Conservation (phyloP, 2,113 vertebrate genomes). For the Paramisgurnus dabryanus region DNA sequence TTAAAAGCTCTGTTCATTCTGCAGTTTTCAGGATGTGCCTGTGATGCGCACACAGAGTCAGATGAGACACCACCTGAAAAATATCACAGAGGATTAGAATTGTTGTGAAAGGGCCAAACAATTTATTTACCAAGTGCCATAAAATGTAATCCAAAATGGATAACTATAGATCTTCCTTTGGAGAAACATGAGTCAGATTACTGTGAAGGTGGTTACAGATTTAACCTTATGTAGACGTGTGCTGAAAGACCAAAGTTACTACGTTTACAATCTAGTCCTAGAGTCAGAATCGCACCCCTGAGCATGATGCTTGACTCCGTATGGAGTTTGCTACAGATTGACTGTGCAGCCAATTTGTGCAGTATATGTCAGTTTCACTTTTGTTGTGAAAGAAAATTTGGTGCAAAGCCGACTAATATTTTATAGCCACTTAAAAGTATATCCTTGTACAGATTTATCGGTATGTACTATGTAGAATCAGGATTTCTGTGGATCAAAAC, state of each 20-base stretch:
- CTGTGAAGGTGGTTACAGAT: not conserved
- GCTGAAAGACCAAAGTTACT: not conserved
- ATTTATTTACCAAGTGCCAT: not conserved
- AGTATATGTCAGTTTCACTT: not conserved
- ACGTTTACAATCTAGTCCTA: not conserved
- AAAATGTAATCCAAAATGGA: not conserved
- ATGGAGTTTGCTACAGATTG: not conserved
- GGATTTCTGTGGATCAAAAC: conserved; percentile 19
- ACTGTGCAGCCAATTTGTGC: not conserved
- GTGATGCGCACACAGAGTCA: conserved; percentile 9
- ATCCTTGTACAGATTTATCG: not conserved
- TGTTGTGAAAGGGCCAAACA: not conserved
- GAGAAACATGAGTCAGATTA: not conserved
- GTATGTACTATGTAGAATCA: not conserved
- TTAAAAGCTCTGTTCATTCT: conserved; percentile 57
- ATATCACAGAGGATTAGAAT: conserved; percentile 8
- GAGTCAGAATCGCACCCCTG: not conserved
- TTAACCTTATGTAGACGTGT: not conserved
- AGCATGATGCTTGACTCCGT: not conserved
- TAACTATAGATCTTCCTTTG: too few species aligned
- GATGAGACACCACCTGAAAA: conserved; percentile 36
- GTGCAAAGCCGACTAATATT: conserved; percentile 17
- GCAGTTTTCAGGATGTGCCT: not conserved
- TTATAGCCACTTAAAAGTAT: not conserved
- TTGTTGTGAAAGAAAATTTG: conserved; percentile 1